Evolutionary conservation across 2,113 vertebrate genomes (phyloP), one percentile per base, ranked within the genome.

Genomic region (Podilymbus podiceps): DNA sequence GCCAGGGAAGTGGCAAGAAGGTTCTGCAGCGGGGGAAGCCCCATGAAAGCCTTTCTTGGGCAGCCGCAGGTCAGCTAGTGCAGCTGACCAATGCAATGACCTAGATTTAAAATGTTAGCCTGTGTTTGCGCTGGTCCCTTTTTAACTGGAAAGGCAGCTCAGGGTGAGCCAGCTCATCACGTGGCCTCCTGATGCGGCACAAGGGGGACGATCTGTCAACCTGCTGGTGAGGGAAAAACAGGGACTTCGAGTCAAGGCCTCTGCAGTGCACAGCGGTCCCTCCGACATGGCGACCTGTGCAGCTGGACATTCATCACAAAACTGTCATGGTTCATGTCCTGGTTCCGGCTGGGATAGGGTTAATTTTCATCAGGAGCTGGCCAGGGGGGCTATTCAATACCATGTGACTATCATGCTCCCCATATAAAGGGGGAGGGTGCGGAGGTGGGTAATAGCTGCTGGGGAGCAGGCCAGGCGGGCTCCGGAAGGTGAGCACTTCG

Each of bases 111-210:
- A 84, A 82, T 50, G 19, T 53, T 30, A 33, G n/a, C 24, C 47
- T 62, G 59, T 8, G 21, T 89, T 88, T 86, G 79, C 0, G 0
- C 49, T 88, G 58, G 16, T 23, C 92, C n/a, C 15, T 2, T 72
- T 83, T 72, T 52, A 73, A 79, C 27, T 1, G 5, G 55, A 19
- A 73, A 69, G 46, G 50, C 18, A 40, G 44, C 16, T 59, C 28
- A 5, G 1, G 20, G 12, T 20, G 31, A 78, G 13, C 9, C 64
- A 89, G 55, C 52, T 67, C 64, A 71, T 62, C 0, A 0, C 0
- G 0, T 1, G 12, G 24, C 25, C 55, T 81, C 56, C 69, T 52
- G 56, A 50, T 2, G 3, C 1, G 3, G 56, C 38, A 4, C 2
- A 1, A 56, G 23, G 11, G 12, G 40, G 38, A 38, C 3, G 3